Percentiles rank a stretch among this genome's conserved stretches.
Evolutionary conservation across 2,113 vertebrate species (phyloP).

Genomic region (Ivindomyrus marchei): DNA sequence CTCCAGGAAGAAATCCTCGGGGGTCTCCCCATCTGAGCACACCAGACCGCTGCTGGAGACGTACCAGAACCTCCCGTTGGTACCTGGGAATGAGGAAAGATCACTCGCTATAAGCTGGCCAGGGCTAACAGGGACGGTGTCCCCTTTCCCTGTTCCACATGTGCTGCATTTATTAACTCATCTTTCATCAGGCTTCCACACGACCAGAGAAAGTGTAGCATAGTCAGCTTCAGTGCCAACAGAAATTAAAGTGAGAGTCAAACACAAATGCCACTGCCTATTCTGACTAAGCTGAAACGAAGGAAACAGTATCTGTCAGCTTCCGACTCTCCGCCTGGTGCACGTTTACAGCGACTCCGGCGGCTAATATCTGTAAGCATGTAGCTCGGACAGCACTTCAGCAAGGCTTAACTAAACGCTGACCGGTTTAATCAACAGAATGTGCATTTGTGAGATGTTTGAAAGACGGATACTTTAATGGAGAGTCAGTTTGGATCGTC

Average conservation of each 20-base stretch:
- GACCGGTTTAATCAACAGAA: neutral
- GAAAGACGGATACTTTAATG: neutral
- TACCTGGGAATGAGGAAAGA: conserved; percentile 55
- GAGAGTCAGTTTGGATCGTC: neutral
- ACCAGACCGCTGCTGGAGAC: conserved; percentile 74
- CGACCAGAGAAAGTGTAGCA: neutral
- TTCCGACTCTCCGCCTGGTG: neutral
- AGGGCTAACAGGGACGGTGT: neutral
- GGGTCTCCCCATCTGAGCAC: conserved; percentile 77
- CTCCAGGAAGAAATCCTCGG: conserved; percentile 90
- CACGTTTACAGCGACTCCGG: neutral
- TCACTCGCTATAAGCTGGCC: neutral
- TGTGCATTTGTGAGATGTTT: neutral
- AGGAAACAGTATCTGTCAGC: neutral
- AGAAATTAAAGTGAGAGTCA: neutral
- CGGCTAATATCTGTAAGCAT: neutral
- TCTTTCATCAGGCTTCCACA: neutral
- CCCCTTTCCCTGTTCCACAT: neutral
- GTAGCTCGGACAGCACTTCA: neutral
- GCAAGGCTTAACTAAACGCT: neutral
- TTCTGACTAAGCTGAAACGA: neutral
- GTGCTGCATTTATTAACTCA: neutral
- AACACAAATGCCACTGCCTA: neutral
- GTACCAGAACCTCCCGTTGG: conserved; percentile 81
- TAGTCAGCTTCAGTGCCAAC: neutral